phyloP scores from a whole-genome alignment of 2,113 vertebrate genomes.

The Acanthisitta chloris region DNA sequence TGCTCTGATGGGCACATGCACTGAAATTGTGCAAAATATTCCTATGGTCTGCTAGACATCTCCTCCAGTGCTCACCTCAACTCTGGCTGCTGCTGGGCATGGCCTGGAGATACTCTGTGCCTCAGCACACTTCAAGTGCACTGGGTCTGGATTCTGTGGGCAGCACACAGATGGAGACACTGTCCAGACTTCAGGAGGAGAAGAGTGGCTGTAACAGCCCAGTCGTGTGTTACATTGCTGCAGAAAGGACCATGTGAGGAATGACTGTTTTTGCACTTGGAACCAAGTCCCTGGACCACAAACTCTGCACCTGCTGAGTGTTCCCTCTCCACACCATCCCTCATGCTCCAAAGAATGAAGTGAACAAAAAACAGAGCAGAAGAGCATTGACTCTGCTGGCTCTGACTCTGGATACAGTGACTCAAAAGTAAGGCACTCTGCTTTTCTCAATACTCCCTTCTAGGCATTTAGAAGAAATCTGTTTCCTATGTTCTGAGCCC shows the following conservation, averaged over 20 bases:
- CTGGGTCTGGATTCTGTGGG: background rate
- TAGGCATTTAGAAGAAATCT: background rate
- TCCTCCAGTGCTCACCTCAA: background rate
- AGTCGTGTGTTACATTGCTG: accelerated
- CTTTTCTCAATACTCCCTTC: background rate
- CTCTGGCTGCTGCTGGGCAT: background rate
- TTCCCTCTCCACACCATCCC: background rate
- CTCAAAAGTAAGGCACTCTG: background rate
- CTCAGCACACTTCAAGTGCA: background rate
- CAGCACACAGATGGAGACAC: background rate
- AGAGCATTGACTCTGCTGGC: background rate
- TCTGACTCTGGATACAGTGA: background rate
- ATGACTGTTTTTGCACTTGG: background rate
- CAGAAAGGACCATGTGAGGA: background rate
- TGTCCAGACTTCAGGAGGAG: background rate
- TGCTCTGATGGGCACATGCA: background rate
- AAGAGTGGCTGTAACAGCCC: background rate
- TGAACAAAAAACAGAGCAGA: background rate
- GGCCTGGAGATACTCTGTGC: background rate
- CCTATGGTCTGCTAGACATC: background rate
- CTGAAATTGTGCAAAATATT: background rate
- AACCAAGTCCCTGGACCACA: background rate
- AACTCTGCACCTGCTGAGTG: background rate
- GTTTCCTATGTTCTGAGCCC: background rate
- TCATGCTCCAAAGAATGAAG: background rate